Evolutionary conservation across 2,888 invertebrate species (phyloP), one percentile per base, ranked within the genome.

Genomic region (Drosophila limbata): DNA sequence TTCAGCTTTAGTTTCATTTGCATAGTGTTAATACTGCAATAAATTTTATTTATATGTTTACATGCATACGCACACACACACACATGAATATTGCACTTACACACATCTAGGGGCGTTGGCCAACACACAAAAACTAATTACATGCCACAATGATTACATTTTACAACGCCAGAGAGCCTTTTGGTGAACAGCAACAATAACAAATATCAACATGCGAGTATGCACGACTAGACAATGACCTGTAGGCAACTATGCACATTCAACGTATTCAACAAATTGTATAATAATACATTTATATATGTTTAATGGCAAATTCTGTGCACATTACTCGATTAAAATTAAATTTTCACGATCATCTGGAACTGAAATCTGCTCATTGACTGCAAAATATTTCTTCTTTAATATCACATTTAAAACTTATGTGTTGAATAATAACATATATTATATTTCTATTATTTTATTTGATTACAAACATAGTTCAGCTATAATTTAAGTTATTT

Each of bases 91-190:
- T 62, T 33, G 40, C 42, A 59, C 21, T 69, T 28, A 50, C 31
- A 48, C 4, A 31, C 47, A 31, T 11, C 15, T 17, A 3, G 11
- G 21, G 55, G 60, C 35, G 61, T 35, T 61, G 66, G 56, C 39
- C 44, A 69, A 77, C 69, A 82, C 72, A 84, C 74, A 84, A 81
- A 89, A 87, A 87, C 85, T 85, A 85, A 85, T 85, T 85, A 89
- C 79, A 89, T 78, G 89, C 87, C 89, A 84, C 85, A 85, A 89
- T 84, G 88, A 81, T 87, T 85, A 79, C 75, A 88, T 85, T 84
- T 84, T 86, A 75, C 81, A 84, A 66, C 66, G 71, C 79, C 79
- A 86, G 74, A 57, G 73, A 73, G 84, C 52, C 50, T 65, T 39
- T 44, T 60, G 28, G 42, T 6, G 35, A 28, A 31, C 55, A 48